Base-by-base conservation (phyloP, 2,113 vertebrate genomes). In the Neoarius graeffei region DNA sequence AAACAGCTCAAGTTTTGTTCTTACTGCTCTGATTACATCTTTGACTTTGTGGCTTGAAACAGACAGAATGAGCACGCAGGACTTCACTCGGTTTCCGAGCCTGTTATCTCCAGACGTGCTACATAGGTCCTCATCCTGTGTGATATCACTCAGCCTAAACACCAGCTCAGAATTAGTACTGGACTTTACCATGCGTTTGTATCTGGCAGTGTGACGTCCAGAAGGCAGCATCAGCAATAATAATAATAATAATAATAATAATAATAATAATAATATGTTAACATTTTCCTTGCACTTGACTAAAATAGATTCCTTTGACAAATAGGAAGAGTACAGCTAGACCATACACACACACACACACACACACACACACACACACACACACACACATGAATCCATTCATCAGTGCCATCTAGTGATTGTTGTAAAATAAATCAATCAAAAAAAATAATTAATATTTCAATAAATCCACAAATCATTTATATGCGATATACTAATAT, bases 401-500 rank as follows among this genome's bases (percentile, higher is more conserved):
- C 92, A 91, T 93, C 93, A 94, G 94, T 94, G 95, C 94, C 94
- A 95, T 93, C 95, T 96, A 96, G 93, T 94, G 95, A 90, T 91
- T 91, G 81, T 20, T 79, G 76, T 54, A 54, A 54, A 54, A 79
- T 50, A 76, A 73, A 79, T 54, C 42, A 73, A 73, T 73, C 2
- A 76, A 76, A 10, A 42, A 20, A 35, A 42, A 19, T 20, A 35
- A 7, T 25, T 56, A 42, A 35, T 59, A 79, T 50, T 54, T 57
- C n/a, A 56, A 57, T 57, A 57, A 30, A 30, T 57, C 6, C 56
- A 19, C 50, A 5, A 23, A 50, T 1, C 0, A 50, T 74, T 74
- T 25, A 11, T 23, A 87, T 54, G 9, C 1, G 0, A 74, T 74
- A 48, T 71, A 71, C 30, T 35, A 71, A 71, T 71, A 67, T 30